Percentiles rank a stretch among this genome's conserved stretches.
Evolutionary conservation across 2,888 invertebrate species (phyloP).

Genomic region (Pyrrhosoma nymphula): DNA sequence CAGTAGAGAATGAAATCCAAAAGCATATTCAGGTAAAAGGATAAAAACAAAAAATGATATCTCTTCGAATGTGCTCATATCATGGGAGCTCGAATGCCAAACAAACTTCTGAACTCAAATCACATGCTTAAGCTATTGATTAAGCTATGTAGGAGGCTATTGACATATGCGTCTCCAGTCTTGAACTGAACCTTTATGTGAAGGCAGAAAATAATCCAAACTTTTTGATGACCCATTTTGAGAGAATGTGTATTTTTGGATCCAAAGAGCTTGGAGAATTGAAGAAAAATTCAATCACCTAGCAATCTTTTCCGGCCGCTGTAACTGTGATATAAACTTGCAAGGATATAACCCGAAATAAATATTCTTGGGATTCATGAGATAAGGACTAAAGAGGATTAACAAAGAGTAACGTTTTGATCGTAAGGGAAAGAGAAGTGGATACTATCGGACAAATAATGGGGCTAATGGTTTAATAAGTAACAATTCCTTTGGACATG

Average conservation of each 20-base stretch:
- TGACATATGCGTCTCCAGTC: background rate
- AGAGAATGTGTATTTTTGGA: background rate
- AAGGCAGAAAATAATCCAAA: background rate
- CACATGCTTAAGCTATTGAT: background rate
- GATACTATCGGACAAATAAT: background rate
- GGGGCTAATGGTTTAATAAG: too few relatives aligned
- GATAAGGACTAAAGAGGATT: background rate
- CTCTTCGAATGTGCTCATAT: background rate
- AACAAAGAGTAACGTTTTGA: background rate
- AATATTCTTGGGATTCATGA: background rate
- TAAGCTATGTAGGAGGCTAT: too few relatives aligned
- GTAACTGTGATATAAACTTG: background rate
- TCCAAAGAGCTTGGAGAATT: background rate
- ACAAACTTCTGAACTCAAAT: background rate
- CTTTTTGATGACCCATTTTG: background rate
- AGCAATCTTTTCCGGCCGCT: background rate
- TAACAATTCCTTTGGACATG: too few relatives aligned
- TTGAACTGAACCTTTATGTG: background rate
- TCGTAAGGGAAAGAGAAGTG: background rate
- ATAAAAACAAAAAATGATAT: background rate
- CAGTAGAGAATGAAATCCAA: too few relatives aligned
- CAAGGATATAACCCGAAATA: background rate
- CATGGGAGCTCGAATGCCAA: background rate
- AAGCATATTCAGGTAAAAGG: background rate
- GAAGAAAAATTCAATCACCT: background rate